Percentiles rank a stretch among this genome's conserved stretches.
phyloP scores from a whole-genome alignment of 2,797 vertebrate genomes.

The Pseudomugil tenellus region DNA sequence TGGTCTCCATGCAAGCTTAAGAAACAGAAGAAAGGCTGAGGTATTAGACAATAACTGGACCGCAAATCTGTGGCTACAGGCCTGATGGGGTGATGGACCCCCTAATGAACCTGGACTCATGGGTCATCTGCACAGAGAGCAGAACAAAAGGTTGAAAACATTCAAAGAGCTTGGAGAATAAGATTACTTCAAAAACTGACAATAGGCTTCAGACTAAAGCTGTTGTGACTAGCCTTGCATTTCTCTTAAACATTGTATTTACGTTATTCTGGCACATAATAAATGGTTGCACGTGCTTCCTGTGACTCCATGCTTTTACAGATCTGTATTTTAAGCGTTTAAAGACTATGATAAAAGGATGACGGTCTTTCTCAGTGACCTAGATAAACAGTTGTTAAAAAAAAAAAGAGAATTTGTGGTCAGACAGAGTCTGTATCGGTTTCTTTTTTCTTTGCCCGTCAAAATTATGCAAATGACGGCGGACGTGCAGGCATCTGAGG shows the following conservation, averaged over 20 bases:
- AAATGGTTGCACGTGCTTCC: not conserved
- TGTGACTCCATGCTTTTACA: not conserved
- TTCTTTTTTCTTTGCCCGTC: constrained; percentile 14
- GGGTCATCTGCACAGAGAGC: not conserved
- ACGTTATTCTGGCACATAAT: not conserved
- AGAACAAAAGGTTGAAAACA: not conserved
- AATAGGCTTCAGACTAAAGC: too few species aligned
- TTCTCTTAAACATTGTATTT: not conserved
- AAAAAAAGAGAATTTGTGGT: not conserved
- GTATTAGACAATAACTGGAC: too few species aligned
- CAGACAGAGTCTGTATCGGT: not conserved
- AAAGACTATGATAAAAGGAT: too few species aligned
- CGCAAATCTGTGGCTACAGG: not conserved
- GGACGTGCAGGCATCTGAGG: constrained; percentile 54
- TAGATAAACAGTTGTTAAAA: too few species aligned
- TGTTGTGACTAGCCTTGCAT: not conserved
- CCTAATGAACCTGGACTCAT: not conserved
- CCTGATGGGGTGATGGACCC: not conserved
- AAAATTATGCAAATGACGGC: constrained; percentile 53
- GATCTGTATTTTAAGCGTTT: not conserved
- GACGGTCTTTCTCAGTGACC: not conserved
- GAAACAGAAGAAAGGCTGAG: not conserved
- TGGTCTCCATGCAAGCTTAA: not conserved
- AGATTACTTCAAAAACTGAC: too few species aligned
- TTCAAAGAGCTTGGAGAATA: not conserved